phyloP scores from a whole-genome alignment of 2,797 vertebrate species.

The Momotus momota region DNA sequence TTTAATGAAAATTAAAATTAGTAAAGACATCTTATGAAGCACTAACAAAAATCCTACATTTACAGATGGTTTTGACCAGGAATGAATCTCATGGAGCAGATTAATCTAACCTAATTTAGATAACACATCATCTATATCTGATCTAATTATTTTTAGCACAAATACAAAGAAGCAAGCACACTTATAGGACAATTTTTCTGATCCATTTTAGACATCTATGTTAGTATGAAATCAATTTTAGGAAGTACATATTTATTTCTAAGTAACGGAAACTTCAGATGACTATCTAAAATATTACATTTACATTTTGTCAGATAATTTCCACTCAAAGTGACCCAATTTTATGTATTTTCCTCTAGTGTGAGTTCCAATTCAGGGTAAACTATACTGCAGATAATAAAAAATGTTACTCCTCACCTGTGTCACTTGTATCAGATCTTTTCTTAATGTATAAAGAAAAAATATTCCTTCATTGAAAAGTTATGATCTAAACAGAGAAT shows the following conservation, averaged over 20 bases:
- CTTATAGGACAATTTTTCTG: background rate
- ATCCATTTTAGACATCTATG: background rate
- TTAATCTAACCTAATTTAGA: background rate
- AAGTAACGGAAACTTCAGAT: background rate
- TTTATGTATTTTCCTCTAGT: background rate
- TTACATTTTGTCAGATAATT: background rate
- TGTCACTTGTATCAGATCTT: background rate
- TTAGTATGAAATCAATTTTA: background rate
- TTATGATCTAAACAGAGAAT: background rate
- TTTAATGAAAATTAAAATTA: background rate
- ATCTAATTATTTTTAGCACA: background rate
- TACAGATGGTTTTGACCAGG: background rate
- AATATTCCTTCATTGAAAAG: background rate
- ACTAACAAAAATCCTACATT: background rate
- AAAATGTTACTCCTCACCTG: background rate
- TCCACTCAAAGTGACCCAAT: background rate
- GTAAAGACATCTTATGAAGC: background rate
- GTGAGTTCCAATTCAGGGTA: background rate
- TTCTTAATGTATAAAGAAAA: background rate
- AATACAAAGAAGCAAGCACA: background rate
- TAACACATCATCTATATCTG: background rate
- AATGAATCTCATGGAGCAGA: background rate
- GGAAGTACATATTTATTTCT: background rate
- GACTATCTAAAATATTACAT: background rate
- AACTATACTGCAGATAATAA: background rate